phyloP scores from a whole-genome alignment of 1,140 invertebrate species.

The Drosophila punjabiensis region DNA sequence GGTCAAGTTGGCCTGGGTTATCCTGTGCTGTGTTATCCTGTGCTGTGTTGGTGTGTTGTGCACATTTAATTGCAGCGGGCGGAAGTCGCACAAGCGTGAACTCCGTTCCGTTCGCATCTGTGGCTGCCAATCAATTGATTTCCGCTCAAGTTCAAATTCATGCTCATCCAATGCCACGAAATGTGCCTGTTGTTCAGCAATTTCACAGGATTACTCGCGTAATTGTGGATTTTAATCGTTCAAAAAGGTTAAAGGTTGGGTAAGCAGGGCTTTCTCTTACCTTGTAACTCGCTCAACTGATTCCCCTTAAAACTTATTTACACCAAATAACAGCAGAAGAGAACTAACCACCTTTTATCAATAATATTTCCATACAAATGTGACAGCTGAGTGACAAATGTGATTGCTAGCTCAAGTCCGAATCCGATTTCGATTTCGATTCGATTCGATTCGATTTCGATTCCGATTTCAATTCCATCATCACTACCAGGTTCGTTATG shows the following conservation, averaged over 20 bases:
- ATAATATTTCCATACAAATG: slow-evolving; percentile 62
- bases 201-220: neutral
- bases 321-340: neutral
- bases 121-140: slow-evolving; percentile 49
- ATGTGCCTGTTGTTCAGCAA: neutral
- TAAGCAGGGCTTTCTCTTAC: neutral
- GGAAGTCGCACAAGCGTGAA: slow-evolving; percentile 43
- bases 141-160: slow-evolving; percentile 23
- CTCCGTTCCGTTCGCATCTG: slow-evolving; percentile 20
- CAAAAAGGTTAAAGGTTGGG: neutral
- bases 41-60: slow-evolving; percentile 12
- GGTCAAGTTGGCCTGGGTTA: neutral
- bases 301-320: neutral
- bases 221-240: neutral
- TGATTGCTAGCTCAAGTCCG: slow-evolving; percentile 1
- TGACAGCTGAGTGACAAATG: slow-evolving; percentile 52
- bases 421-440: neutral
- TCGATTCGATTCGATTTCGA: neutral
- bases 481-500: neutral
- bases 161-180: neutral
- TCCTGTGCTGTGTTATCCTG: neutral
- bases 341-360: neutral
- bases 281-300: neutral
- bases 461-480: slow-evolving; percentile 15
- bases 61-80: slow-evolving; percentile 46